A percentile compares a stretch with the other conserved stretches of the same genome.
These are phyloP conservation scores for Nannobrachium achirus DNA, from an alignment of 2,113 vertebrate genomes.

Conservation along the genomic window DNA sequence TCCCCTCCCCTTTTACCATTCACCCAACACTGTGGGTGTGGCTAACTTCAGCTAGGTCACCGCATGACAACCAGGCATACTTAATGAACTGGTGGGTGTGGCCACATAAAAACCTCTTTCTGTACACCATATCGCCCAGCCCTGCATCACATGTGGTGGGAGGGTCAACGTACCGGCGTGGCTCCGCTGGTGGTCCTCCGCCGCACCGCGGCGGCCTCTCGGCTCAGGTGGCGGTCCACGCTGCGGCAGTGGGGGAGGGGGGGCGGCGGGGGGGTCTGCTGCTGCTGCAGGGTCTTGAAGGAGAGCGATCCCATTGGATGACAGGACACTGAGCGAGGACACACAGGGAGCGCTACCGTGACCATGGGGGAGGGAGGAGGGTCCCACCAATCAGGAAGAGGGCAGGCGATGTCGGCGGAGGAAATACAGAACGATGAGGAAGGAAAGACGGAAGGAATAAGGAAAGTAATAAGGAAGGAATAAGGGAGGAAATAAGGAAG, in stretches of 20 bases:
- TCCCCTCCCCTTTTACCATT: too few species aligned
- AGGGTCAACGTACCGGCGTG: conserved; percentile 68
- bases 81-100: too few species aligned
- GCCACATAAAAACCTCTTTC: too few species aligned
- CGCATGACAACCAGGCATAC: too few species aligned
- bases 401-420: too few species aligned
- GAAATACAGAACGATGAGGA: too few species aligned
- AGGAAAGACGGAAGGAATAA: conserved; percentile 71
- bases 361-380: conserved; percentile 66
- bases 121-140: too few species aligned
- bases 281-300: conserved; percentile 88
- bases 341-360: conserved; percentile 93
- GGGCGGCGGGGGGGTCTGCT: conserved; percentile 73
- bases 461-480: conserved; percentile 58
- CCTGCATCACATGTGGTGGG: too few species aligned
- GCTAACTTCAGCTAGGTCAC: too few species aligned
- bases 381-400: conserved; percentile 18
- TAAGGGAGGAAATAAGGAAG: conserved; percentile 61
- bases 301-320: conserved; percentile 90
- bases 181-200: conserved; percentile 77
- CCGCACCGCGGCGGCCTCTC: conserved; percentile 79
- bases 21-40: too few species aligned
- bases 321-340: conserved; percentile 99
- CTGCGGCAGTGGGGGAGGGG: conserved; percentile 82
- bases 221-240: conserved; percentile 83